Base-by-base conservation (phyloP, 2,113 vertebrate genomes). In the Chaetorhynchus papuensis region DNA sequence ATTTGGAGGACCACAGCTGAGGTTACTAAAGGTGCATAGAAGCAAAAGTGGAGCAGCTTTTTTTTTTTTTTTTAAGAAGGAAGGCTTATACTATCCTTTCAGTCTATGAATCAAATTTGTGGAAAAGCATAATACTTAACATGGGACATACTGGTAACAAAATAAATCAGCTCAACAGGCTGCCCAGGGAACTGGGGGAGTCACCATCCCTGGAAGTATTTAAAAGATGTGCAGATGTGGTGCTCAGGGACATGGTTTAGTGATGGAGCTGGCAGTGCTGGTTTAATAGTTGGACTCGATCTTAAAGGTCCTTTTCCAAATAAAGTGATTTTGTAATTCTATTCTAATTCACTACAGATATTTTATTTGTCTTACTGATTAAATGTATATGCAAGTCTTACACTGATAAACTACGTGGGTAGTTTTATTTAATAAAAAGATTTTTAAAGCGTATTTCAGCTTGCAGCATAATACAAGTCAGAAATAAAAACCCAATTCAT, bases 221-320 rank as follows among this genome's bases (percentile, higher is more conserved):
- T 54, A 59, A 39, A 71, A 80, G 44, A 39, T 1, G 0, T 6
- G 21, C 2, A 75, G 33, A 53, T 1, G 3, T 11, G 4, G 30
- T 14, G 1, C 54, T 53, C 4, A 56, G 24, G 49, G 22, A 69
- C 27, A 8, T 6, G 27, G 33, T 56, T 81, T 69, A 65, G 23
- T 27, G 50, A 47, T 33, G 30, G 42, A 47, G 23, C 11, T 60
- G 54, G 54, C 16, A 83, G 21, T 17, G 16, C 23, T 39, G 37
- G 21, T 10, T 47, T 60, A 56, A 47, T 0, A 3, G 19, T 0
- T 74, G 17, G n/a, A 65, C 31, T 80, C 0, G 0, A 6, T 47
- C 54, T 77, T 64, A 45, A 85, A 24, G 19, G 13, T 52, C 16
- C 37, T 41, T 81, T 78, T 45, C 49, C 39, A 72, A 64, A 41